phyloP scores from a whole-genome alignment of 2,888 invertebrate genomes.

The Lochmaea capreae region DNA sequence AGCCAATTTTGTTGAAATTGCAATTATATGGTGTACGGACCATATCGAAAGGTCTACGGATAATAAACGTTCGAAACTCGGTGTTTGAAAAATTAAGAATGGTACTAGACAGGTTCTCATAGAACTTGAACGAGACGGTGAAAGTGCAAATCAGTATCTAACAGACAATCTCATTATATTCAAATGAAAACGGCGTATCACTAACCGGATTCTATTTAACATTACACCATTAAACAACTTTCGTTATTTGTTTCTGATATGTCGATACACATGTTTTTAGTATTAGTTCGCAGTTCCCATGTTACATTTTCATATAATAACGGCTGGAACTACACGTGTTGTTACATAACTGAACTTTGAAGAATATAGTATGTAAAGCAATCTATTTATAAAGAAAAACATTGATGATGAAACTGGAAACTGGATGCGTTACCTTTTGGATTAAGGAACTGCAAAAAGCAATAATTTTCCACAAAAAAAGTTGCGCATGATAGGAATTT shows the following conservation, averaged over 20 bases:
- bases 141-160: slow-evolving; percentile 45
- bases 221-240: slow-evolving; percentile 38
- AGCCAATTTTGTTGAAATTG: slow-evolving; percentile 44
- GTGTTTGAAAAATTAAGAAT: slow-evolving; percentile 29
- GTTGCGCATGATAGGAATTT: no score
- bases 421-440: no score
- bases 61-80: slow-evolving; percentile 40
- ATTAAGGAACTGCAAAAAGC: no score
- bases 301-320: background rate
- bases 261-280: slow-evolving; percentile 9
- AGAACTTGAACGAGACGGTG: slow-evolving; percentile 39
- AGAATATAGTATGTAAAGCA: background rate
- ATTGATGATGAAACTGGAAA: background rate
- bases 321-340: slow-evolving; percentile 4
- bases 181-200: slow-evolving; percentile 36
- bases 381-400: background rate
- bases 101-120: slow-evolving; percentile 38
- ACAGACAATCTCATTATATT: slow-evolving; percentile 45
- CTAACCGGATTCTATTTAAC: slow-evolving; percentile 38
- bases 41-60: slow-evolving; percentile 42
- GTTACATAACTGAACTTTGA: background rate
- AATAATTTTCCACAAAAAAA: no score
- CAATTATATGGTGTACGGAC: slow-evolving; percentile 44
- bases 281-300: background rate
- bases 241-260: slow-evolving; percentile 40